Conservation (phyloP, 2,113 vertebrate species). For the Rana temporaria region DNA sequence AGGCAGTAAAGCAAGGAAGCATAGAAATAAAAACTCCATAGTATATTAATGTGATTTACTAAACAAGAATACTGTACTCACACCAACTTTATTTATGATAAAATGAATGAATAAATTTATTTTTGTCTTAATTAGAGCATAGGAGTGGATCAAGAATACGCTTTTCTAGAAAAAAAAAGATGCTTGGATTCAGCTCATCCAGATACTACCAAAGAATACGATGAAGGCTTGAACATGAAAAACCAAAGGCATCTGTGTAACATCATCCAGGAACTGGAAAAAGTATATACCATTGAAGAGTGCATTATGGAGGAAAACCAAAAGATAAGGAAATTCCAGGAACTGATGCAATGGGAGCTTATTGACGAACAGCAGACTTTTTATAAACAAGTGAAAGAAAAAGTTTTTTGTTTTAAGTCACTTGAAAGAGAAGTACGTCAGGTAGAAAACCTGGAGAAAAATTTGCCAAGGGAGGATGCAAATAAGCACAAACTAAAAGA, state of each 20-base stretch:
- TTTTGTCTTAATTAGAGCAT: too few relatives aligned
- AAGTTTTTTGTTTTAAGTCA: conserved; percentile 59
- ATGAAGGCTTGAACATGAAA: background rate
- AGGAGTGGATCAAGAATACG: too few relatives aligned
- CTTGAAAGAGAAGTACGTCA: conserved; percentile 67
- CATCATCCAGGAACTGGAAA: background rate
- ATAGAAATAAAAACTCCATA: too few relatives aligned
- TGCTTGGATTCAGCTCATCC: background rate
- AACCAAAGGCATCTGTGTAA: background rate
- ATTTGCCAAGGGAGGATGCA: conserved; percentile 56
- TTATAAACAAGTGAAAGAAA: conserved; percentile 32
- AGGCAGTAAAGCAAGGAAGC: too few relatives aligned
- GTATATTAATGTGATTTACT: too few relatives aligned
- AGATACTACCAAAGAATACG: background rate
- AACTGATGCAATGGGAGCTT: background rate
- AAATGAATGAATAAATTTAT: too few relatives aligned
- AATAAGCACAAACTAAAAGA: conserved; percentile 3
- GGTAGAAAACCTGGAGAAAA: conserved; percentile 67
- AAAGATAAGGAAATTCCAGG: conserved; percentile 62
- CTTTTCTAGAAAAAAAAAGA: too few relatives aligned
- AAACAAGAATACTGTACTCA: too few relatives aligned
- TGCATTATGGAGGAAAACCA: conserved; percentile 69
- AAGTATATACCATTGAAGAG: conserved; percentile 33
- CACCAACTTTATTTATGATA: too few relatives aligned
- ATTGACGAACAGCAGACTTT: background rate